Evolutionary conservation across 2,797 vertebrate genomes (phyloP).

Genomic region (Remorina albescens): DNA sequence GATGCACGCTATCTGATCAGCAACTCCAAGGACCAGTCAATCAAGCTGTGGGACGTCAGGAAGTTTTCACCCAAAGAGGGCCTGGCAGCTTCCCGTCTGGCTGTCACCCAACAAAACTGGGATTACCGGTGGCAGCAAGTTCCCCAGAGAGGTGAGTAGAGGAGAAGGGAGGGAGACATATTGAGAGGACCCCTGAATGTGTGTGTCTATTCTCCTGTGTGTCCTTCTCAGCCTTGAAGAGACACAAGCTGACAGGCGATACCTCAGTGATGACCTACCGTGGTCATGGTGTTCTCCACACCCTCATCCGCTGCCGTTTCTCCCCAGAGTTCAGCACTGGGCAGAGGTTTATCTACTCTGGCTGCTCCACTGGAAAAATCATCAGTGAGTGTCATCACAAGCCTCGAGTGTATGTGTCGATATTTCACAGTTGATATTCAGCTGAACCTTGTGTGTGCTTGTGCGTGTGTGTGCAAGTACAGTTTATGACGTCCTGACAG

Average conservation of each 20-base stretch:
- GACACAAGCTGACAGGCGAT: constrained; percentile 90
- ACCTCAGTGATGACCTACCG: constrained; percentile 95
- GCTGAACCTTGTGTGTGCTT: constrained; percentile 10
- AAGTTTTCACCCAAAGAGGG: constrained; percentile 92
- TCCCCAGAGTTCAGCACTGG: constrained; percentile 91
- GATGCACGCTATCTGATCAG: constrained; percentile 94
- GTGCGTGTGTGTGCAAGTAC: no score
- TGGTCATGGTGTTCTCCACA: constrained; percentile 93
- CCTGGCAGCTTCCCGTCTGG: constrained; percentile 90
- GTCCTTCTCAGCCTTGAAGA: constrained; percentile 85
- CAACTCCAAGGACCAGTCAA: constrained; percentile 97
- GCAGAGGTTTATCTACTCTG: constrained; percentile 92
- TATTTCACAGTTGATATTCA: no score
- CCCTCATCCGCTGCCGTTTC: constrained; percentile 93
- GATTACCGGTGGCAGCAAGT: constrained; percentile 97
- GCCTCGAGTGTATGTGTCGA: constrained; percentile 1
- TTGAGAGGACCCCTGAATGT: neutral
- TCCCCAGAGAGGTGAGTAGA: constrained; percentile 89
- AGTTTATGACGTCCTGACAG: constrained; percentile 93
- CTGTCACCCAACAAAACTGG: constrained; percentile 95
- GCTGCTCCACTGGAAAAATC: constrained; percentile 92
- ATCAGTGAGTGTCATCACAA: constrained; percentile 84
- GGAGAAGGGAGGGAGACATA: neutral
- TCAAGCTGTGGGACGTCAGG: constrained; percentile 95
- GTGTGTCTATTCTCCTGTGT: neutral